phyloP scores from a whole-genome alignment of 2,888 invertebrate species.

The Ophion obscuratus region DNA sequence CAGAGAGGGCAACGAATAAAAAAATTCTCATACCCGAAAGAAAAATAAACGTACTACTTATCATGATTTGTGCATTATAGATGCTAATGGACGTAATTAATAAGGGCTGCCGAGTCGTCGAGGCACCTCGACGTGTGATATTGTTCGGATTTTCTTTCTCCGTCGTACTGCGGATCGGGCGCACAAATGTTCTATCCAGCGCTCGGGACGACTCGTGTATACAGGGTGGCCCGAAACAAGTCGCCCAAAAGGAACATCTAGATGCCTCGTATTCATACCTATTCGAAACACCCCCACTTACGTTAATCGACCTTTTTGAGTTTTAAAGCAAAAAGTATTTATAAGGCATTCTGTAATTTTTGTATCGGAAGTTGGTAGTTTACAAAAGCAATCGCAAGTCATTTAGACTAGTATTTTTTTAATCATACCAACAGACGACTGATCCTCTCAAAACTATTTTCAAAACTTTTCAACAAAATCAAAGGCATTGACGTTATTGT shows the following conservation, averaged over 20 bases:
- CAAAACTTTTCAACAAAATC: background rate
- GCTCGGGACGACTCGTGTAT: background rate
- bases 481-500: background rate
- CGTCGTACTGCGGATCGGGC: background rate
- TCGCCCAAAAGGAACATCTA: too few relatives aligned
- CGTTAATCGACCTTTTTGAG: background rate
- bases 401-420: background rate
- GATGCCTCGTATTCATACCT: too few relatives aligned
- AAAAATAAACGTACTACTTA: conserved; percentile 54
- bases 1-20: conserved; percentile 37
- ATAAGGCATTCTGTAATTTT: too few relatives aligned
- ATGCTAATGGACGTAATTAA: conserved; percentile 66
- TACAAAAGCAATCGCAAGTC: background rate
- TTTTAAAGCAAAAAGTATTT: background rate
- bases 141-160: conserved; percentile 23
- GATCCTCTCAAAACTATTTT: background rate
- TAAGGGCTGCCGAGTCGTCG: conserved; percentile 64
- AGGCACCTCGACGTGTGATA: conserved; percentile 37
- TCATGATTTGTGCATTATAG: conserved; percentile 67
- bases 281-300: background rate
- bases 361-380: background rate
- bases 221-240: background rate
- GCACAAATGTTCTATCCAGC: background rate
- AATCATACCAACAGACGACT: background rate
- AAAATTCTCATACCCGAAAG: conserved; percentile 43